phyloP scores from a whole-genome alignment of 2,797 vertebrate species.

The Oreochromis mossambicus region DNA sequence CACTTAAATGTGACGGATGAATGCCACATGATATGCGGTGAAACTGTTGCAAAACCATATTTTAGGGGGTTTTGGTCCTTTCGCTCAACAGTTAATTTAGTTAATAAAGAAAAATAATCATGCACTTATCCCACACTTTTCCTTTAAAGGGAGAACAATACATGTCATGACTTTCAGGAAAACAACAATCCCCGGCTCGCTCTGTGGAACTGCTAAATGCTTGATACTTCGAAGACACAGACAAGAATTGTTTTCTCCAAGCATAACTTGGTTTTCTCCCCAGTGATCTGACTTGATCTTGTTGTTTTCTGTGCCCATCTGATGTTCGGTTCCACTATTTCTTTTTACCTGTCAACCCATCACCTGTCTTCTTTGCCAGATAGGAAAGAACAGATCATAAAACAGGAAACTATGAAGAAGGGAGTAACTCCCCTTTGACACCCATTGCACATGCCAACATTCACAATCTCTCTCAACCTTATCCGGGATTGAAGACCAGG shows the following conservation, averaged over 20 bases:
- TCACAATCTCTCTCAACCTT: conserved; percentile 45
- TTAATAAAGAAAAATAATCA: background rate
- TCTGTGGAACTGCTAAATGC: conserved; percentile 9
- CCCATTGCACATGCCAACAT: conserved; percentile 7
- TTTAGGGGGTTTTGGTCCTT: background rate
- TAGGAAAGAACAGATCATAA: conserved; percentile 34
- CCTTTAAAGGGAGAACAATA: conserved; percentile 1
- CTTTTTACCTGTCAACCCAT: conserved; percentile 41
- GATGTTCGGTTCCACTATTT: conserved; percentile 26
- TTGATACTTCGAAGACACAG: background rate
- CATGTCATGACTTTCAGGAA: conserved; percentile 12
- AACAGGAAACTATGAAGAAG: conserved; percentile 47
- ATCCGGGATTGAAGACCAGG: background rate
- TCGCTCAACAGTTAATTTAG: background rate
- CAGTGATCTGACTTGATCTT: conserved; percentile 7
- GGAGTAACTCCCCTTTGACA: conserved; percentile 43
- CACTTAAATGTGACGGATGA: background rate
- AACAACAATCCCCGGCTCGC: conserved; percentile 6
- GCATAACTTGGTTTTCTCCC: conserved; percentile 16
- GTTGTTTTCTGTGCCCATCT: conserved; percentile 27
- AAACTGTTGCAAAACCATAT: background rate
- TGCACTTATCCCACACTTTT: background rate
- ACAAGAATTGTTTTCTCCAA: conserved; percentile 19
- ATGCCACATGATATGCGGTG: background rate
- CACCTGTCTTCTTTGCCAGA: conserved; percentile 19